Conservation (phyloP, 2,113 vertebrate genomes). For the Sprattus sprattus region DNA sequence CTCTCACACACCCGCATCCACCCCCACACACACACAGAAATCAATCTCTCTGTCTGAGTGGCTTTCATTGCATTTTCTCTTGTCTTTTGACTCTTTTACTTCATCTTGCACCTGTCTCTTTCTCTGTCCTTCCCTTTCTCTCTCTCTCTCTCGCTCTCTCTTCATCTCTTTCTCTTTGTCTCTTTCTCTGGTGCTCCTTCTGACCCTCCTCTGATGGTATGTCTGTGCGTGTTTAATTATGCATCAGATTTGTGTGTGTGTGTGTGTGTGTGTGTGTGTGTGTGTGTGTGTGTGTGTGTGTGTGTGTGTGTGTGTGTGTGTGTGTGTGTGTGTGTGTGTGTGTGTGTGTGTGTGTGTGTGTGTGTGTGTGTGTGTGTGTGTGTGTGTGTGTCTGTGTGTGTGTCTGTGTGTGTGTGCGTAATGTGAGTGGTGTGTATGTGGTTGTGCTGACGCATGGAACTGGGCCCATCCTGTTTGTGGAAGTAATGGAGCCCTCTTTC, state of each 20-base stretch:
- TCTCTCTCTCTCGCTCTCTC: background rate
- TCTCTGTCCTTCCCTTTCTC: background rate
- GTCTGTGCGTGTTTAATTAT: background rate
- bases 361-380: background rate
- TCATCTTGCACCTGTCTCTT: background rate
- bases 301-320: background rate
- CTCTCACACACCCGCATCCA: background rate
- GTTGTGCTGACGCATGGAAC: conserved; percentile 13
- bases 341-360: background rate
- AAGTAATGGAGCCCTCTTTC: background rate
- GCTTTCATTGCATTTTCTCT: background rate
- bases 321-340: background rate
- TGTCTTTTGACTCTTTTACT: background rate
- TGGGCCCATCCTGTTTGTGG: background rate
- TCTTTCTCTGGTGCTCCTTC: background rate
- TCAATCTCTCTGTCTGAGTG: background rate
- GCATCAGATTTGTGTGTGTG: background rate
- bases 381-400: background rate
- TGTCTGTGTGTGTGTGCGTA: conserved; percentile 1
- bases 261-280: background rate
- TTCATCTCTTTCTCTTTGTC: background rate
- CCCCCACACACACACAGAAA: background rate
- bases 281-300: background rate
- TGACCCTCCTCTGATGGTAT: background rate
- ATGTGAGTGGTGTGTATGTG: background rate